Percentiles rank a stretch among this genome's conserved stretches.
Conservation (phyloP, 2,797 vertebrate genomes). For the Varecia variegata region DNA sequence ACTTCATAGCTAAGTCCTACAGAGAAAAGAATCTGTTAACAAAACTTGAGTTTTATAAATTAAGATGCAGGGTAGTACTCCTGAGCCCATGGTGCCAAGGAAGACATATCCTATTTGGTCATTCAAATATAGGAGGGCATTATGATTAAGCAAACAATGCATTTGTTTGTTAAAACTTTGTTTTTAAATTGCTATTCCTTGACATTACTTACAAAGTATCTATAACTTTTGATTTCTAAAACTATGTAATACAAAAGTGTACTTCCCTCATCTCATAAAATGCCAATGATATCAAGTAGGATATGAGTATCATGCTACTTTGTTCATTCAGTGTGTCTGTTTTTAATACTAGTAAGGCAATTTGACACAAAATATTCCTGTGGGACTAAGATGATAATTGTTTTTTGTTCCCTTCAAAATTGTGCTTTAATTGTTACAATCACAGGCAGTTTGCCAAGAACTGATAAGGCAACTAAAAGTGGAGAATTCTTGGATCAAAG, state of each 20-base stretch:
- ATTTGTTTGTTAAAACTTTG: not conserved
- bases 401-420: constrained; percentile 23
- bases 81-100: constrained; percentile 37
- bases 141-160: not conserved
- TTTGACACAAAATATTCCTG: constrained; percentile 33
- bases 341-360: constrained; percentile 43
- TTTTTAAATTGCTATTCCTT: constrained; percentile 20
- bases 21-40: constrained; percentile 51
- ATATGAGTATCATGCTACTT: not conserved
- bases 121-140: not conserved
- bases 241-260: not conserved
- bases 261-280: not conserved
- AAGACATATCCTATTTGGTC: not conserved
- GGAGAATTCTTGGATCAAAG: not conserved
- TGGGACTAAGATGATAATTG: not conserved
- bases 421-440: constrained; percentile 50
- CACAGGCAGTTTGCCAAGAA: constrained; percentile 28
- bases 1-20: constrained; percentile 66
- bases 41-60: constrained; percentile 60
- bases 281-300: not conserved
- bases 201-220: not conserved
- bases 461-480: constrained; percentile 45
- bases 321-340: not conserved
- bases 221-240: constrained; percentile 32
- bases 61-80: constrained; percentile 54